Base-by-base conservation (phyloP, 2,888 invertebrate species). In the Adineta ricciae region DNA sequence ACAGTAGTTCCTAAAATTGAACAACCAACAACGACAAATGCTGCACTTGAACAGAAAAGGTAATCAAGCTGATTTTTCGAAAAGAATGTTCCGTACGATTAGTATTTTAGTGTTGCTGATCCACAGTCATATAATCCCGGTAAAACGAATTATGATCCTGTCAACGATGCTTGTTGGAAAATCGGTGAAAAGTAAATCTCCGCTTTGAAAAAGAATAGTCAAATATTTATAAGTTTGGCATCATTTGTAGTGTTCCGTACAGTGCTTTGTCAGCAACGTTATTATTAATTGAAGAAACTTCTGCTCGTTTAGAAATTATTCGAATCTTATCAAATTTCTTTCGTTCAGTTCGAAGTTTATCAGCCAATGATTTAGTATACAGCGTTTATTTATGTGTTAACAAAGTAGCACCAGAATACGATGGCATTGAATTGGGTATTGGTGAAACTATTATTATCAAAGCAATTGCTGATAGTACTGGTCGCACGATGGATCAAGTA, bases 341-440 rank as follows among this genome's bases (percentile, higher is more conserved):
- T 87, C 93, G 95, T 32, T 97, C 97, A 0, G 96, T 97, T 24
- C 94, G 96, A 46, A 93, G 93, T 8, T 91, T 96, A 78, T 95
- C 94, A 32, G 96, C 97, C 0, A 93, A 94, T n/a, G 97, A 99
- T 90, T 92, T 99, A 86, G 89, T 96, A 85, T 93, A 95, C 0
- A 95, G 95, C 88, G 93, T 99, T 32, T 98, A 99, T 90, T 91
- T 99, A 87, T 96, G 96, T 88, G 92, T 98, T n/a, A 99, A 99
- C 91, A 94, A 95, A 90, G 91, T 99, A 82, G 97, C 96, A 0
- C 98, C 99, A 0, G 95, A 97, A 0, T 97, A 97, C 90, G 95
- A 96, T 90, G 97, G 96, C 91, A 89, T 95, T 46, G 96, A 96
- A 90, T 91, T 95, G 88, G 98, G 98, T n/a, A 88, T 91, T 54